A percentile compares a stretch with the other conserved stretches of the same genome.
Evolutionary conservation across 1,140 invertebrate species (phyloP).

Genomic region (Heterodera carotae): DNA sequence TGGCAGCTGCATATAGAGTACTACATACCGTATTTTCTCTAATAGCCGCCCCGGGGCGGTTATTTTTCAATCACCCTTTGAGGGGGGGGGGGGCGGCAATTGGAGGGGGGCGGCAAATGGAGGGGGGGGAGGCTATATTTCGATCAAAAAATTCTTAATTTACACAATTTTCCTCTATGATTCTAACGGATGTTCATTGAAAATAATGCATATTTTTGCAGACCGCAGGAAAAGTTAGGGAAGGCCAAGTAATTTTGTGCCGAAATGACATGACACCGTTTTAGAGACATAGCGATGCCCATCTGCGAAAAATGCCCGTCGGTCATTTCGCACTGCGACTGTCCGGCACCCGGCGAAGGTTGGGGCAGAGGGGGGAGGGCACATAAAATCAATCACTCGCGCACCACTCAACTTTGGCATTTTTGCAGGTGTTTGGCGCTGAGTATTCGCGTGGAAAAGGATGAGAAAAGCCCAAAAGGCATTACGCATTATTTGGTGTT

Average conservation of each 20-base stretch:
- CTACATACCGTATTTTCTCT: no score
- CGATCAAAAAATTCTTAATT: no score
- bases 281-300: constrained; percentile 27
- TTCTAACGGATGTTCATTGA: no score
- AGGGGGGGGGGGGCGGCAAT: no score
- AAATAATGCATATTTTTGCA: constrained; percentile 38
- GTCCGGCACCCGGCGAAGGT: constrained; percentile 31
- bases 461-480: constrained; percentile 36
- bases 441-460: constrained; percentile 23
- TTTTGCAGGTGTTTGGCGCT: constrained; percentile 30
- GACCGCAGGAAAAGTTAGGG: constrained; percentile 29
- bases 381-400: no score
- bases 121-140: no score
- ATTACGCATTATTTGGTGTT: constrained; percentile 39
- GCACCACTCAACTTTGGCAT: no score
- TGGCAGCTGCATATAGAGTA: no score
- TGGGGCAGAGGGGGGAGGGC: neutral
- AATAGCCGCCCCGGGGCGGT: no score
- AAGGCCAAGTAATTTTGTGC: neutral
- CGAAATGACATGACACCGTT: constrained; percentile 7
- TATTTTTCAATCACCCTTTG: no score
- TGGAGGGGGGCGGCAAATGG: no score
- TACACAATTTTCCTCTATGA: no score
- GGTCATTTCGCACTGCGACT: constrained; percentile 31
- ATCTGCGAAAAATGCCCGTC: constrained; percentile 19